A percentile compares a stretch with the other conserved stretches of the same genome.
Evolutionary conservation across 2,888 invertebrate species (phyloP).

Genomic region (Pristionchus entomophagus): DNA sequence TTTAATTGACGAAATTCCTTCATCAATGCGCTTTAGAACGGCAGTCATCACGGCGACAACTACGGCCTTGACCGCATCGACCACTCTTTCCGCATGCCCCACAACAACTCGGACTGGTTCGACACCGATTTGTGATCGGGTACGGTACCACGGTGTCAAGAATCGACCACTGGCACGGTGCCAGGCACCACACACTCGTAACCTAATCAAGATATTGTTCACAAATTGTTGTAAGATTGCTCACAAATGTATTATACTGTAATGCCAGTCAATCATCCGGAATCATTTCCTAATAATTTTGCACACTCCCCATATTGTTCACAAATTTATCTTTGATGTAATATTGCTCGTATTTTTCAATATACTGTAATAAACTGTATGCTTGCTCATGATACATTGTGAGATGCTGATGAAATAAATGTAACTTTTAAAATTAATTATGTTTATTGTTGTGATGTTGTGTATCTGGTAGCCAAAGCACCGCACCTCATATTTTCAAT

Average conservation of each 20-base stretch:
- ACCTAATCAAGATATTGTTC: not conserved
- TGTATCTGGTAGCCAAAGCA: not conserved
- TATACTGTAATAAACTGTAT: not conserved
- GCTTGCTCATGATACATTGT: not conserved
- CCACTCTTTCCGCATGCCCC: conserved; percentile 52
- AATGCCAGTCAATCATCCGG: too few relatives aligned
- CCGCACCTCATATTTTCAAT: not conserved
- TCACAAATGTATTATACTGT: too few relatives aligned
- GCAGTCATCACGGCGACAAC: conserved; percentile 26
- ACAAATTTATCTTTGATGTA: too few relatives aligned
- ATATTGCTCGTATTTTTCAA: too few relatives aligned
- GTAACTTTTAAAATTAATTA: not conserved
- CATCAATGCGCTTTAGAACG: not conserved
- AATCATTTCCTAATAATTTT: too few relatives aligned
- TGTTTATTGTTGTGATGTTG: not conserved
- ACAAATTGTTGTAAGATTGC: too few relatives aligned
- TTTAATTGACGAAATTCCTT: not conserved
- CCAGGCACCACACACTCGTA: not conserved
- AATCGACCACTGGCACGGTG: not conserved
- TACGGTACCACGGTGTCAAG: not conserved
- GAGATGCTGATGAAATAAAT: conserved; percentile 5
- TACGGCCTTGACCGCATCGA: conserved; percentile 55
- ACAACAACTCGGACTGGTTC: conserved; percentile 68
- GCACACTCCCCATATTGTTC: too few relatives aligned
- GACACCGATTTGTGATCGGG: conserved; percentile 65